Base-by-base conservation (phyloP, 2,113 vertebrate species). In the Hylia prasina region DNA sequence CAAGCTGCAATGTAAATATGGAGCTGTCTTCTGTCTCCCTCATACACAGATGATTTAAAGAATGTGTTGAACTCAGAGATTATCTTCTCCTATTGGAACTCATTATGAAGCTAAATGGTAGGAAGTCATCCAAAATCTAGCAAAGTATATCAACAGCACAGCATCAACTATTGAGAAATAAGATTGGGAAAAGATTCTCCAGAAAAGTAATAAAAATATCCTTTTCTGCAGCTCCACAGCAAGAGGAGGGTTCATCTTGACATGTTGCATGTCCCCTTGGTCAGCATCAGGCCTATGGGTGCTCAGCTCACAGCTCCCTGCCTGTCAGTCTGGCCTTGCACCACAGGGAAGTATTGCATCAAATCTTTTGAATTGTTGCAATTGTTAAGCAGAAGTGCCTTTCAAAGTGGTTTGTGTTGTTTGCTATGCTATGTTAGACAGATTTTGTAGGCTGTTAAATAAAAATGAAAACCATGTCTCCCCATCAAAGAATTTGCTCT, bases 201-300 rank as follows among this genome's bases (percentile, higher is more conserved):
- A 24, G 23, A 79, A 68, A 3, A 40, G 21, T 12, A 37, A 25
- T 19, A 6, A 57, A 54, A 68, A 53, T 4, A 44, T 24, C 7
- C 15, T 7, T 9, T 66, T 56, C 8, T 45, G 22, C 28, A 48
- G 9, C 56, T 47, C 12, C 18, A 12, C 7, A 65, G 39, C 22
- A 85, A 10, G 2, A 54, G 31, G 35, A 4, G n/a, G 23, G 15
- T 47, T 77, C 30, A 35, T 37, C 66, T 47, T 44, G 58, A 53
- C 25, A 3, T 21, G 15, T 5, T 13, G 5, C 2, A 0, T 16
- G 15, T 33, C 31, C 8, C 0, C 16, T 13, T 10, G 47, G 28
- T 21, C 18, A 40, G 73, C n/a, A 48, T 28, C 30, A 42, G 65
- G 8, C n/a, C 37, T 37, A 10, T 17, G 40, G 23, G 23, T 42